Conservation (phyloP, 23 tunicate species). For the Halocynthia roretzi region DNA sequence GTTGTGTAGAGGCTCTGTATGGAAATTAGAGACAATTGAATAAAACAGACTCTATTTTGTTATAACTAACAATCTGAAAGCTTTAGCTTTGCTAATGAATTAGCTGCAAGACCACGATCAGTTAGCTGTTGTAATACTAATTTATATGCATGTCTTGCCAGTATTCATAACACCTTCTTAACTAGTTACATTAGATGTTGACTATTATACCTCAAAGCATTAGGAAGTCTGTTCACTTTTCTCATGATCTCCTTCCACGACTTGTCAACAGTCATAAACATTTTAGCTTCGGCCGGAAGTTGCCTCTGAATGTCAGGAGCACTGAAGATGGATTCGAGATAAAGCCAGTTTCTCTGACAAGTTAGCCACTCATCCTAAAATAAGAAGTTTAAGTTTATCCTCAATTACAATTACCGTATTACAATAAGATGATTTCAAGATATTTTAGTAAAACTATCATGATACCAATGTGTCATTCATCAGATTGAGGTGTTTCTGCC, state of each 20-base stretch:
- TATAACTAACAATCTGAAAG: too few relatives aligned
- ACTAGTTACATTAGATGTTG: too few relatives aligned
- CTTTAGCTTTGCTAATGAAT: too few relatives aligned
- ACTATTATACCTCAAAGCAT: constrained; percentile 65
- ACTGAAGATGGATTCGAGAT: constrained; percentile 97
- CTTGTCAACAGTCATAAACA: constrained; percentile 99
- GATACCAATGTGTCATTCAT: constrained; percentile 97
- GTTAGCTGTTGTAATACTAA: too few relatives aligned
- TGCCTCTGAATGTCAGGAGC: constrained; percentile 99
- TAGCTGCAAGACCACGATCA: too few relatives aligned
- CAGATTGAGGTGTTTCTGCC: constrained; percentile 91
- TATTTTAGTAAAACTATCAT: not conserved
- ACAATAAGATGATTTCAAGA: not conserved
- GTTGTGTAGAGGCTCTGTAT: constrained; percentile 84
- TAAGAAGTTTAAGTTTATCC: not conserved
- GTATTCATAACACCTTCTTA: too few relatives aligned
- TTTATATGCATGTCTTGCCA: too few relatives aligned
- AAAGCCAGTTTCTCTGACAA: constrained; percentile 99
- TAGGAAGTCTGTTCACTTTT: constrained; percentile 97
- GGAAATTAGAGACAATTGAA: not conserved
- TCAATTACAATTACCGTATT: not conserved
- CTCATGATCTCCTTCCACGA: constrained; percentile 99
- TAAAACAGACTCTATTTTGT: not conserved
- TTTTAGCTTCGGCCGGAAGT: constrained; percentile 99
- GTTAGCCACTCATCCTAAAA: constrained; percentile 97